Conservation (phyloP, 2,113 vertebrate species). For the Stigmatopora argus region DNA sequence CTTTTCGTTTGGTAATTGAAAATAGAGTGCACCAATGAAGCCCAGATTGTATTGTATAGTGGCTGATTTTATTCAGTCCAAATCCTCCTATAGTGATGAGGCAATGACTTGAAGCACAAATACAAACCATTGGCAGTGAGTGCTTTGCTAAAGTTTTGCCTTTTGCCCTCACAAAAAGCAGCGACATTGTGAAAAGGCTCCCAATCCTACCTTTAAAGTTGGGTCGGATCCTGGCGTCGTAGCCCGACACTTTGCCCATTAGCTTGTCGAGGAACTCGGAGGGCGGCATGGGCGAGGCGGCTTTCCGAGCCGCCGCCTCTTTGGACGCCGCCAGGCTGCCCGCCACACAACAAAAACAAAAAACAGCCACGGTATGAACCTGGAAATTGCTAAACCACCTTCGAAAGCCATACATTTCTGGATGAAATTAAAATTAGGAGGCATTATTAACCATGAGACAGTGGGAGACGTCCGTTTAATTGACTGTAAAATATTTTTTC, state of each 20-base stretch:
- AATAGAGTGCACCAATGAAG: too few relatives aligned
- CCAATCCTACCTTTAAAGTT: conserved; percentile 93
- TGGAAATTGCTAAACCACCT: too few relatives aligned
- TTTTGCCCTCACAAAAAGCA: conserved; percentile 7
- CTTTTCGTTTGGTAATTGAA: too few relatives aligned
- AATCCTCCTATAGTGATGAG: neutral
- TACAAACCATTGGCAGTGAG: conserved; percentile 11
- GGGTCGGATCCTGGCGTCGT: conserved; percentile 95
- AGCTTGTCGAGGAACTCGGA: conserved; percentile 98
- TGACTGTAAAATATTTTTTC: too few relatives aligned
- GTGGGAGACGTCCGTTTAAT: too few relatives aligned
- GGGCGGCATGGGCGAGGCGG: conserved; percentile 88
- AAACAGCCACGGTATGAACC: too few relatives aligned
- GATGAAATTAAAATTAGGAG: too few relatives aligned
- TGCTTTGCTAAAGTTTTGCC: neutral
- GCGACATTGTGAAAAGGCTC: conserved; percentile 33
- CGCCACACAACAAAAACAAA: conserved; percentile 19
- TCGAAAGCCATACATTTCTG: too few relatives aligned
- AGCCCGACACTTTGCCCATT: conserved; percentile 96
- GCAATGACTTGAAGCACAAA: neutral
- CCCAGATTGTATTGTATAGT: too few relatives aligned
- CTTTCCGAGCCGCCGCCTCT: conserved; percentile 90
- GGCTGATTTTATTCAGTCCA: neutral
- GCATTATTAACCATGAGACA: too few relatives aligned
- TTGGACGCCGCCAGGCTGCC: conserved; percentile 92